Evolutionary conservation across 2,113 vertebrate genomes (phyloP), one percentile per base, ranked within the genome.

Genomic region (Otolemur garnettii): DNA sequence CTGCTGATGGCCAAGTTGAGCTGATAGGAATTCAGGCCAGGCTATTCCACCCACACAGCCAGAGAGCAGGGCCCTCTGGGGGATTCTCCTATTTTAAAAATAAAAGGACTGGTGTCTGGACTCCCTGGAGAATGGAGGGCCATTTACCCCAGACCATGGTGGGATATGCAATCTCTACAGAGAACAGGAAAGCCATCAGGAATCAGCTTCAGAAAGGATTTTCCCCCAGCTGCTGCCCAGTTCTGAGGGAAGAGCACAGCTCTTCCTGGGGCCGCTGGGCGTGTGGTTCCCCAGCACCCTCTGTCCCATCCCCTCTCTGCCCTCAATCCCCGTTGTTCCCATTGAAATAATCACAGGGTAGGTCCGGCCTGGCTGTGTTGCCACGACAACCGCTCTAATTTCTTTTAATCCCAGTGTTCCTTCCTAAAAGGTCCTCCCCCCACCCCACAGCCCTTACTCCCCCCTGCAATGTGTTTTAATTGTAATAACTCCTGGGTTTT

Each of bases 401-500:
- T 97, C 90, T 96, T 96, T 92, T 94, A 97, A 97, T 97, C 97
- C 97, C 95, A 95, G 91, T 81, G 72, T 59, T 90, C 96, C 96
- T 96, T 98, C 94, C 96, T 90, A 92, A 91, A 93, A 96, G 96
- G 95, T 78, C 7, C 79, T 85, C 97, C 79, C 85, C 91, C 79
- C 45, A 50, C 45, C 45, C 7, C 45, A 50, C 45, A 21, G 86
- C 84, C 1, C 87, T 53, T 21, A 8, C 77, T 35, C 69, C 66
- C 83, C 93, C 89, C 95, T 33, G 75, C 93, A 55, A 30, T 35
- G 95, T 95, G 93, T 97, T 97, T 97, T 97, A 97, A 97, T 97
- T 97, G 94, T 95, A 98, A 93, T 97, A 95, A 97, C 93, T 94
- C 74, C 94, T n/a, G 96, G 92, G 95, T 97, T 96, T 96, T 74